Evolutionary conservation across 2,113 vertebrate genomes (phyloP).

Genomic region (Neomonachus schauinslandi): DNA sequence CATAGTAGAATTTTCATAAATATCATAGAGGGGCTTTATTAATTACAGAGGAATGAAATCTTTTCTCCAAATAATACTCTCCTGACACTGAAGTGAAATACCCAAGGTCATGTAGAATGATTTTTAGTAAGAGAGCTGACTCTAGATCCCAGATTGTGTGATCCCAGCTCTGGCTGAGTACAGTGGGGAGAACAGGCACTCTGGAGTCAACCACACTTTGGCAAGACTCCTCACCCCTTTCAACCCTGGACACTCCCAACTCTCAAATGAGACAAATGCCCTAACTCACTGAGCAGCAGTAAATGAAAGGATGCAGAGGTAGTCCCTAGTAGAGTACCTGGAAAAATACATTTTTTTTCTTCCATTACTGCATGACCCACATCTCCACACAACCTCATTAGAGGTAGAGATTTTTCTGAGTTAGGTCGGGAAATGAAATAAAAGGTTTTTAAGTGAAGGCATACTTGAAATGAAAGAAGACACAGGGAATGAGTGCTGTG

Average conservation of each 20-base stretch:
- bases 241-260: neutral
- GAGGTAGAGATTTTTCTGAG: neutral
- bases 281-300: neutral
- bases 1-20: neutral
- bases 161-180: fast-evolving
- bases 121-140: neutral
- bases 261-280: neutral
- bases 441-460: neutral
- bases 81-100: neutral
- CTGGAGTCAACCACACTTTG: neutral
- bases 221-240: fast-evolving
- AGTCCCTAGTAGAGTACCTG: fast-evolving
- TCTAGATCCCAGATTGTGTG: neutral
- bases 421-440: neutral
- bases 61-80: neutral
- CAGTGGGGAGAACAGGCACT: neutral
- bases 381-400: neutral
- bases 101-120: neutral
- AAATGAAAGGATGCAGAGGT: neutral
- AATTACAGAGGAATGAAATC: neutral
- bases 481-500: fast-evolving
- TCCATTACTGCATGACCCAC: fast-evolving
- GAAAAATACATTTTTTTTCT: neutral
- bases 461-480: neutral
- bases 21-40: neutral